Conservation (phyloP, 2,113 vertebrate genomes). For the Ranitomeya imitator region DNA sequence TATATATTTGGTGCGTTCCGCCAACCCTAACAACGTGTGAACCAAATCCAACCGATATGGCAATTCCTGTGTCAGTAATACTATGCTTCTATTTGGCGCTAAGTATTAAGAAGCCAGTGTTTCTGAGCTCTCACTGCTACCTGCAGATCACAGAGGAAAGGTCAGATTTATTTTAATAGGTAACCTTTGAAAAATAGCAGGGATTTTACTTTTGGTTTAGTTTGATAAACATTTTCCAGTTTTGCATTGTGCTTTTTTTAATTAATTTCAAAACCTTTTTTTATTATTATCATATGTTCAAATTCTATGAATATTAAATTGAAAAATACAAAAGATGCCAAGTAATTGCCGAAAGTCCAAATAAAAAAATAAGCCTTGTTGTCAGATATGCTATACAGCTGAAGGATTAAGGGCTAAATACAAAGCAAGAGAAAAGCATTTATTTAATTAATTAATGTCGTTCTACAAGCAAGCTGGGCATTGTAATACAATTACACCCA, state of each 20-base stretch:
- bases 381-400: conserved; percentile 22
- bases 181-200: too few species aligned
- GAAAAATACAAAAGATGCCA: conserved; percentile 10
- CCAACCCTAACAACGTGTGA: too few species aligned
- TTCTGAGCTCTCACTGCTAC: too few species aligned
- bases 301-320: conserved; percentile 25
- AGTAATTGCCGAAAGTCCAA: conserved; percentile 15
- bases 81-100: too few species aligned
- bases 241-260: background rate
- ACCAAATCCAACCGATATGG: too few species aligned
- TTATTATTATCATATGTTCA: background rate
- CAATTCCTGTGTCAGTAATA: too few species aligned
- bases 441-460: conserved; percentile 20
- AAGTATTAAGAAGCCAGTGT: too few species aligned
- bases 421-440: conserved; percentile 37
- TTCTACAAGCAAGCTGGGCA: conserved; percentile 21
- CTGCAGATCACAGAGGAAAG: too few species aligned
- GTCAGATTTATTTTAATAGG: too few species aligned
- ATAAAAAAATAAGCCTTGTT: conserved; percentile 44
- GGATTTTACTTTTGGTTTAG: background rate
- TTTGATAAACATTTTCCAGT: background rate
- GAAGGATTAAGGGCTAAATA: conserved; percentile 27
- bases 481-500: conserved; percentile 41
- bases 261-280: background rate
- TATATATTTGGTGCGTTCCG: too few species aligned